phyloP scores from a whole-genome alignment of 2,113 vertebrate species.

The Taurulus bubalis region DNA sequence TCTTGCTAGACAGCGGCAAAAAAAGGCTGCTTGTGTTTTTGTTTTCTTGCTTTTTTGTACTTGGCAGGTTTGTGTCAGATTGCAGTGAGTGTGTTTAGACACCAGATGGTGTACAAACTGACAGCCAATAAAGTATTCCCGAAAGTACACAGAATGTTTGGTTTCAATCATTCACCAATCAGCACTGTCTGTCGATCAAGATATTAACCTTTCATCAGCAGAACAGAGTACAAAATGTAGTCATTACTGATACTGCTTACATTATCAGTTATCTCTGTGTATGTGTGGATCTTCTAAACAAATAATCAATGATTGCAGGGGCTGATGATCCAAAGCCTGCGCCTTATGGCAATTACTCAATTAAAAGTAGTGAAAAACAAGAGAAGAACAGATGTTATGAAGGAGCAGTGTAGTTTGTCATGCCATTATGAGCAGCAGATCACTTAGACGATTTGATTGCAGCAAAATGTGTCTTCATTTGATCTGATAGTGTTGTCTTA shows the following conservation, averaged over 20 bases:
- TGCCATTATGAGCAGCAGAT: slow-evolving; percentile 16
- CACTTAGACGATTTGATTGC: not conserved
- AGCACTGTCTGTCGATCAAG: slow-evolving; percentile 23
- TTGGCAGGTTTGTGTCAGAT: slow-evolving; percentile 4
- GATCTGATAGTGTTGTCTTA: not conserved
- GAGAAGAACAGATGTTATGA: slow-evolving; percentile 1
- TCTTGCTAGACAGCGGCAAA: not conserved
- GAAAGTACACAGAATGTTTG: slow-evolving; percentile 10
- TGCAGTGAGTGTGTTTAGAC: slow-evolving; percentile 51
- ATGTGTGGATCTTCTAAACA: slow-evolving; percentile 9
- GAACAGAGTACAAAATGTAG: not conserved
- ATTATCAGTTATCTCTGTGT: not conserved
- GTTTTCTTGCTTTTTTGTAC: slow-evolving; percentile 13
- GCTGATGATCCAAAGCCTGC: not conserved
- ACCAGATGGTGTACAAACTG: slow-evolving; percentile 58
- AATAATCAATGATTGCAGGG: slow-evolving; percentile 14
- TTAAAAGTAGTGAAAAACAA: slow-evolving; percentile 2
- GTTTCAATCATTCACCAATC: slow-evolving; percentile 19
- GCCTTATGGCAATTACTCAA: not conserved
- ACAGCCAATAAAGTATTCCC: slow-evolving; percentile 3
- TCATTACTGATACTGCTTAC: not conserved
- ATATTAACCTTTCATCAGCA: slow-evolving; percentile 30
- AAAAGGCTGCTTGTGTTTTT: not conserved
- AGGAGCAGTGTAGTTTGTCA: not conserved
- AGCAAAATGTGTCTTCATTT: slow-evolving; percentile 9